A percentile compares a stretch with the other conserved stretches of the same genome.
Evolutionary conservation across 2,888 invertebrate genomes (phyloP).

Genomic region (Pammene fasciana): DNA sequence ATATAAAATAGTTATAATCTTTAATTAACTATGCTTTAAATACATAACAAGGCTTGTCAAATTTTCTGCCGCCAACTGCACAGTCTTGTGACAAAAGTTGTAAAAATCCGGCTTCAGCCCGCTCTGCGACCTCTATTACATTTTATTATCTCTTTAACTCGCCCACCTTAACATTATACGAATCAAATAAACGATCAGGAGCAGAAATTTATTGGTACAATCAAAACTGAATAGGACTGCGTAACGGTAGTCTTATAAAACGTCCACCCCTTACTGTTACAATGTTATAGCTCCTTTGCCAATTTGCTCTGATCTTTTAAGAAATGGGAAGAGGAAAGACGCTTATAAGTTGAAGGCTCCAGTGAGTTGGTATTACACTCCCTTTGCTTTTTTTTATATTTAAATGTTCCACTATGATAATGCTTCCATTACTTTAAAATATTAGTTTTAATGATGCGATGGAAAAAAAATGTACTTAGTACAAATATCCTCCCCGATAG

Average conservation of each 20-base stretch:
- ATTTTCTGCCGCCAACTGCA: not conserved
- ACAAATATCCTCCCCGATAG: no score
- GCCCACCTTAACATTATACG: constrained; percentile 28
- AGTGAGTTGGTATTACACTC: not conserved
- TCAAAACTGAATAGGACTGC: constrained; percentile 36
- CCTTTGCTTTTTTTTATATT: not conserved
- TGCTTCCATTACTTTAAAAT: constrained; percentile 1
- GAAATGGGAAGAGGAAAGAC: constrained; percentile 21
- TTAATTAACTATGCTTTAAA: no score
- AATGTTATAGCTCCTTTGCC: constrained; percentile 52
- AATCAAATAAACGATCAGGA: constrained; percentile 33
- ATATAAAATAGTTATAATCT: no score
- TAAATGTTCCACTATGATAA: constrained; percentile 38
- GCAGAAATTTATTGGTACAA: constrained; percentile 39
- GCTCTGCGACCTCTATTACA: constrained; percentile 28
- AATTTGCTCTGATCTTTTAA: constrained; percentile 30
- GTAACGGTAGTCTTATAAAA: constrained; percentile 48
- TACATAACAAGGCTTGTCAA: not conserved
- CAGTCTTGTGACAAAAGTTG: not conserved
- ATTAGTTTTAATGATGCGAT: no score
- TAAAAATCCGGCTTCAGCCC: constrained; percentile 11
- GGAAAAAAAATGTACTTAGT: no score
- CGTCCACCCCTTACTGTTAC: constrained; percentile 56
- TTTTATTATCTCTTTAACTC: constrained; percentile 20
- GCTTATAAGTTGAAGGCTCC: not conserved